These are phyloP conservation scores for Andrena praecox DNA, from an alignment of 2,888 invertebrate species.

Conservation along the genomic window DNA sequence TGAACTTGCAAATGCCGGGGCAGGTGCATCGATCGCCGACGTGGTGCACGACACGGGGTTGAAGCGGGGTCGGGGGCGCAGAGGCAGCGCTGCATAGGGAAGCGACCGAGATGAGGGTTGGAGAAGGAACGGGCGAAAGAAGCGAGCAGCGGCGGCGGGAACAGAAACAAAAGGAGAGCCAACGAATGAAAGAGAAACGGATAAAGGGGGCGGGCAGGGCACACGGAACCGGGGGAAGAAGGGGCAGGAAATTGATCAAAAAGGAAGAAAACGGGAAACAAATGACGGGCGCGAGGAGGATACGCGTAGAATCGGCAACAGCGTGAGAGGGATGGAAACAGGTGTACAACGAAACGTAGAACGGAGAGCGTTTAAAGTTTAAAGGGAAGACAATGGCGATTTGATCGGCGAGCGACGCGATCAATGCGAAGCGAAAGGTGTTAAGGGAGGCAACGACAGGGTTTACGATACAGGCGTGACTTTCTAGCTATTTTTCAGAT, in stretches of 20 bases:
- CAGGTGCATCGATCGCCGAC: constrained; percentile 61
- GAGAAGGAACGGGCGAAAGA: background rate
- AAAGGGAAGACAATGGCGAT: constrained; percentile 9
- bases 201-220: constrained; percentile 10
- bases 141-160: constrained; percentile 16
- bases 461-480: background rate
- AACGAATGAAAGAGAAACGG: constrained; percentile 29
- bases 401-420: background rate
- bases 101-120: background rate
- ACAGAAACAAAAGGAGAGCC: constrained; percentile 34
- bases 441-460: background rate
- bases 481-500: background rate
- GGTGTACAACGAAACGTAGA: constrained; percentile 11
- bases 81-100: constrained; percentile 7
- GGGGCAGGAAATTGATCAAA: constrained; percentile 3
- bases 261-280: constrained; percentile 31
- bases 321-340: background rate
- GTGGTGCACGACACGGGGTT: constrained; percentile 11
- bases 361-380: constrained; percentile 23
- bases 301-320: constrained; percentile 10
- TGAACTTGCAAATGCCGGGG: constrained; percentile 64
- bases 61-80: constrained; percentile 6
- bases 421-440: background rate
- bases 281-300: constrained; percentile 31
- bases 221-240: constrained; percentile 3